Conservation (phyloP, 2,888 invertebrate species). For the Noctua janthina region DNA sequence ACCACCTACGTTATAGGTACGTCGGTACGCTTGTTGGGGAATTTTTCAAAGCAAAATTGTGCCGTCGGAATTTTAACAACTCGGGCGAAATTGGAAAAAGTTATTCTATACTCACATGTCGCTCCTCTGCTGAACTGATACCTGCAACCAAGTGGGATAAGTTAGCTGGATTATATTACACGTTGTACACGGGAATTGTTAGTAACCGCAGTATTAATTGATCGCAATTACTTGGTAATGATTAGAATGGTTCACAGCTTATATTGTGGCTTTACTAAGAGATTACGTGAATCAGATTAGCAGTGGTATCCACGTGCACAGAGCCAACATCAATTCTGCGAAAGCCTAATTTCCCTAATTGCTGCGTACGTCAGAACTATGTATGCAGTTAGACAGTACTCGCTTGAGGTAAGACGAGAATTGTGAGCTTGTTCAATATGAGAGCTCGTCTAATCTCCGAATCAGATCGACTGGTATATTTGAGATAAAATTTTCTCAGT, state of each 20-base stretch:
- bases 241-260: conserved; percentile 31
- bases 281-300: conserved; percentile 30
- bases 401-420: conserved; percentile 9
- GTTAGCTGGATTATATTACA: conserved; percentile 57
- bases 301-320: conserved; percentile 14
- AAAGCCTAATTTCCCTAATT: conserved; percentile 38
- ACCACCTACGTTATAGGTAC: conserved; percentile 38
- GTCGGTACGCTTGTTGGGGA: conserved; percentile 76
- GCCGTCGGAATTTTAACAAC: conserved; percentile 84
- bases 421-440: conserved; percentile 10
- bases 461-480: conserved; percentile 10
- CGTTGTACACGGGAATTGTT: conserved; percentile 24
- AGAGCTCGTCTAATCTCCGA: conserved; percentile 15
- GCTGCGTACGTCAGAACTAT: conserved; percentile 14
- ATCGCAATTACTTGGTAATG: conserved; percentile 32
- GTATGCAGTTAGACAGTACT: conserved; percentile 6
- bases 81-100: conserved; percentile 80
- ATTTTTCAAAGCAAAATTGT: conserved; percentile 86
- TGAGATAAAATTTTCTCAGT: conserved; percentile 8
- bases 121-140: conserved; percentile 89
- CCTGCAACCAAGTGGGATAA: conserved; percentile 80
- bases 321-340: conserved; percentile 16
- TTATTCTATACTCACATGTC: conserved; percentile 88
- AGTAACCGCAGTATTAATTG: conserved; percentile 39
- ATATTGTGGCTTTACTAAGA: conserved; percentile 29